Percentiles rank a stretch among this genome's conserved stretches.
phyloP scores from a whole-genome alignment of 30 jellyfish, hydroid and myxozoan species.

The Cassiopea xamachana region DNA sequence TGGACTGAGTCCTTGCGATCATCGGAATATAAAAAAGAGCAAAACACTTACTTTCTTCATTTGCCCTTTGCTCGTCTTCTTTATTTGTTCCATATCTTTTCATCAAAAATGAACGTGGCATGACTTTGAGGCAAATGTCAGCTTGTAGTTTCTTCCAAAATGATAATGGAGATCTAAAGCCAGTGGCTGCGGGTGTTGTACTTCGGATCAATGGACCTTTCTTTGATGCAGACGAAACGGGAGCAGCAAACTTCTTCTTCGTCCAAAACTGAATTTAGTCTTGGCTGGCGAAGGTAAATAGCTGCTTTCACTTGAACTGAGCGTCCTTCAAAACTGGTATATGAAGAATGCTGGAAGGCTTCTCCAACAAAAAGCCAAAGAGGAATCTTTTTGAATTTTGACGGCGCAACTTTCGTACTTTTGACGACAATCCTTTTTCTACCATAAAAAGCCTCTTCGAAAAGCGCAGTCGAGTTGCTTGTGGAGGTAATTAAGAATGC shows the following conservation, averaged over 20 bases:
- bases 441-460: background rate
- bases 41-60: constrained; percentile 19
- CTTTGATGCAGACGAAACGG: background rate
- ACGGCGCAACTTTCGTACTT: background rate
- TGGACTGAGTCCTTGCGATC: no score
- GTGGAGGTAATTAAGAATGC: background rate
- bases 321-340: no score
- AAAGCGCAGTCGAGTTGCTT: background rate
- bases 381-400: background rate
- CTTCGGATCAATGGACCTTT: background rate
- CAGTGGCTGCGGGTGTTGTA: background rate
- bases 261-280: no score
- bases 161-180: background rate
- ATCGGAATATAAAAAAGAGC: no score
- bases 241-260: background rate
- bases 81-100: constrained; percentile 48
- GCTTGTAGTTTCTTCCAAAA: background rate
- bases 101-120: constrained; percentile 71
- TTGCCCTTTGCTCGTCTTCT: constrained; percentile 20
- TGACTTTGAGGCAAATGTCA: background rate
- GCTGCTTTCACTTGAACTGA: no score
- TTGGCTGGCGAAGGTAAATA: no score
- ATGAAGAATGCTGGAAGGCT: no score
- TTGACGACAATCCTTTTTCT: background rate
- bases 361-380: no score